A percentile compares a stretch with the other conserved stretches of the same genome.
These are phyloP conservation scores for Alsophila aescularia DNA, from an alignment of 2,888 invertebrate genomes.

Conservation along the genomic window DNA sequence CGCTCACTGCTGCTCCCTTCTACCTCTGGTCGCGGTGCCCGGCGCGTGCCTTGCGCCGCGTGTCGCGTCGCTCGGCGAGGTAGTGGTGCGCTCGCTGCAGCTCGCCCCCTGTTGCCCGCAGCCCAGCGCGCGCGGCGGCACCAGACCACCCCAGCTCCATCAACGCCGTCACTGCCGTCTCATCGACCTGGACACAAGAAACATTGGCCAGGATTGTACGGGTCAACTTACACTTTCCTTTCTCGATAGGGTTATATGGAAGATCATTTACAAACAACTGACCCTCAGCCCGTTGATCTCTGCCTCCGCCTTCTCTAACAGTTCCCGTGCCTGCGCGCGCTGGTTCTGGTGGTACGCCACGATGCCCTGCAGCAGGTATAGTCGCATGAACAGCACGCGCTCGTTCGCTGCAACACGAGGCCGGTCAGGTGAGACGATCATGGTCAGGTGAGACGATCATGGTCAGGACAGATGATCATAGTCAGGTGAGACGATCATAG, in stretches of 20 bases:
- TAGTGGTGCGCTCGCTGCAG: conserved; percentile 86
- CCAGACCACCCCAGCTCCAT: conserved; percentile 86
- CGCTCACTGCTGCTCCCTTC: conserved; percentile 81
- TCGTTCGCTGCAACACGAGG: conserved; percentile 84
- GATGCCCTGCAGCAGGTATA: conserved; percentile 92
- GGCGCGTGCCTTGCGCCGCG: conserved; percentile 53
- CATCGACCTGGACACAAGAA: conserved; percentile 59
- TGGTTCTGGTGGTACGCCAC: conserved; percentile 91
- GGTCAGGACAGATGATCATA: background rate
- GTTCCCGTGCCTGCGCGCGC: conserved; percentile 83
- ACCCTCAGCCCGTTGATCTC: conserved; percentile 87
- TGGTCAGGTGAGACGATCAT: background rate
- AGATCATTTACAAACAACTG: background rate
- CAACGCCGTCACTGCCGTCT: conserved; percentile 53
- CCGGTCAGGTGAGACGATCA: background rate
- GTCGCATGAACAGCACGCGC: conserved; percentile 89
- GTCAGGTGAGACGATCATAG: background rate
- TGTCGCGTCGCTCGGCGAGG: conserved; percentile 85
- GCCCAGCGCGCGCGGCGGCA: conserved; percentile 88
- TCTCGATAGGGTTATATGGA: too few relatives aligned
- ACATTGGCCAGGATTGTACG: too few relatives aligned
- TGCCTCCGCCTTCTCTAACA: conserved; percentile 85
- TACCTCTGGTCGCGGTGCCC: conserved; percentile 38
- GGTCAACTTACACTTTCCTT: too few relatives aligned
- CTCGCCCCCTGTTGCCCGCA: conserved; percentile 75